phyloP scores from a whole-genome alignment of 2,797 vertebrate genomes.

The Acrocephalus scirpaceus region DNA sequence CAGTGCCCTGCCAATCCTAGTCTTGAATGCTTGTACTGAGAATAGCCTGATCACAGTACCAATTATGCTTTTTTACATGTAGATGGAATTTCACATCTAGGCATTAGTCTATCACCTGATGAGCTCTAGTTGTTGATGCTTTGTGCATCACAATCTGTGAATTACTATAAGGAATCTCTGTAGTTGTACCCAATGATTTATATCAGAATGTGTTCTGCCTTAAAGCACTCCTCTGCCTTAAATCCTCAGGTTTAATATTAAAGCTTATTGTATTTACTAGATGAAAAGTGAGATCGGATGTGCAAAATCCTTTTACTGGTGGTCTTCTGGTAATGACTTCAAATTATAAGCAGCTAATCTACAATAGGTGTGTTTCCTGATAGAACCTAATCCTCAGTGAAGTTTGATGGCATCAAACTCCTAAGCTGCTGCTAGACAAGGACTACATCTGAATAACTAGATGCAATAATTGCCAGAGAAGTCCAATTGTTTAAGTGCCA shows the following conservation, averaged over 20 bases:
- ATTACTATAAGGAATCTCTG: not conserved
- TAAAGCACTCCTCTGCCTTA: not conserved
- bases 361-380: not conserved
- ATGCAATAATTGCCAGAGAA: not conserved
- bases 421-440: not conserved
- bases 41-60: not conserved
- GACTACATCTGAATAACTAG: not conserved
- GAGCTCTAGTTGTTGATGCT: not conserved
- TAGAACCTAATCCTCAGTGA: not conserved
- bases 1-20: not conserved
- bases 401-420: not conserved
- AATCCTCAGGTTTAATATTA: not conserved
- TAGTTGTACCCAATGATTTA: not conserved
- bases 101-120: not conserved
- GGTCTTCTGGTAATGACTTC: not conserved
- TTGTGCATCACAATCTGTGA: not conserved
- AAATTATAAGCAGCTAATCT: not conserved
- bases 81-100: not conserved
- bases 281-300: not conserved
- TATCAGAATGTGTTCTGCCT: not conserved
- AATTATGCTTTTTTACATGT: not conserved
- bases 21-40: not conserved
- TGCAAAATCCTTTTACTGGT: not conserved
- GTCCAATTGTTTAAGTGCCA: not conserved
- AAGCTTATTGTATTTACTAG: not conserved